Base-by-base conservation (phyloP, 2,888 invertebrate species). In the Nebria brevicollis region DNA sequence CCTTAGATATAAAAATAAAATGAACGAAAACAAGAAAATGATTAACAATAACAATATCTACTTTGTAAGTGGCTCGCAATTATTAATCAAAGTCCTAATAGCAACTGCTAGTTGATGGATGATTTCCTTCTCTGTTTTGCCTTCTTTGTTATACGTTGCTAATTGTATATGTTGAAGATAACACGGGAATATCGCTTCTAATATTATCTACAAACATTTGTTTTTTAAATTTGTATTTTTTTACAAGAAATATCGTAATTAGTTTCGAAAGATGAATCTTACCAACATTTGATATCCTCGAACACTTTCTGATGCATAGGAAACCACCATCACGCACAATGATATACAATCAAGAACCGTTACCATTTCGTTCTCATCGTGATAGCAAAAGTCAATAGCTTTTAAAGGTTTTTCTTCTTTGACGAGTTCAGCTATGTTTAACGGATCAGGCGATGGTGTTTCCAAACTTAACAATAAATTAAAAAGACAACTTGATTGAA, bases 241-340 rank as follows among this genome's bases (percentile, higher is more conserved):
- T 79, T 72, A 64, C 4, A 72, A 70, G 20, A 66, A 25, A 64
- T 11, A 75, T 26, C 8, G 34, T 26, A 66, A 0, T 75, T 25
- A 4, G 20, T 20, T 20, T 20, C 20, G 20, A 20, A 72, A 26
- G 43, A 20, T 75, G 42, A 41, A 34, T 90, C 92, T 90, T 88
- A 96, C 97, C 90, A 97, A 89, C 96, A 97, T 97, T 88, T 97
- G 97, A 88, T 96, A 96, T 0, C 96, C 96, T 83, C 96, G 90
- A 83, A 95, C 94, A 81, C 98, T 98, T 88, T 99, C 99, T 6
- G 99, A 97, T 0, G 99, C 96, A 89, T 99, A 99, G 0, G 98
- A 98, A 5, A 99, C 97, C 0, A 99, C 99, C 94, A 99, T 99
- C 0, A 99, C 98, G 88, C 99, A 99, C 79, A 99, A 93, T n/a